Percentiles rank a stretch among this genome's conserved stretches.
Evolutionary conservation across 2,113 vertebrate genomes (phyloP).

Genomic region (Grus americana): DNA sequence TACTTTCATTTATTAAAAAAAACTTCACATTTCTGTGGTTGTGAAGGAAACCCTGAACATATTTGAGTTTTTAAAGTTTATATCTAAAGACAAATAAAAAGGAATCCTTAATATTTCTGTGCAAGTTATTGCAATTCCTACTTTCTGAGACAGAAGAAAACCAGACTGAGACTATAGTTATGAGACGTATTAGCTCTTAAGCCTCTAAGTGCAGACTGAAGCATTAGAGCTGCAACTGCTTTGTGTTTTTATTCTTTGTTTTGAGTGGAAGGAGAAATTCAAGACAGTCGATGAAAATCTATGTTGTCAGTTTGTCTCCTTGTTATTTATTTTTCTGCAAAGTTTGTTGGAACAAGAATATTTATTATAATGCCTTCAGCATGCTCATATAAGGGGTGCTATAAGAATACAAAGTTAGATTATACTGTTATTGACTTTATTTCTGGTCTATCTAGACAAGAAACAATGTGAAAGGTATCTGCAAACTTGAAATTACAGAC

Average conservation of each 20-base stretch:
- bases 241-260: neutral
- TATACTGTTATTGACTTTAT: neutral
- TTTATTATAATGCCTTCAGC: neutral
- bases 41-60: neutral
- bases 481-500: neutral
- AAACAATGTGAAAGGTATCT: neutral
- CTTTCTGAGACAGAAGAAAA: neutral
- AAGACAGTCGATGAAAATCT: neutral
- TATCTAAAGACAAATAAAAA: constrained; percentile 18
- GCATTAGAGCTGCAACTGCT: neutral
- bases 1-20: neutral
- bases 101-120: constrained; percentile 12
- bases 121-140: neutral
- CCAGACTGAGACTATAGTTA: neutral
- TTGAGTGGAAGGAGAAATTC: neutral
- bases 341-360: neutral
- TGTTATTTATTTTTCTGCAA: neutral
- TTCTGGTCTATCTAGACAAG: neutral
- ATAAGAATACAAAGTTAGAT: neutral
- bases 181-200: neutral
- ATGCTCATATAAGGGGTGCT: neutral
- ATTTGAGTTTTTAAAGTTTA: constrained; percentile 11
- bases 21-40: neutral
- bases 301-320: neutral
- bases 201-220: neutral